Evolutionary conservation across 2,113 vertebrate species (phyloP), one percentile per base, ranked within the genome.

Genomic region (Epinephelus lanceolatus): DNA sequence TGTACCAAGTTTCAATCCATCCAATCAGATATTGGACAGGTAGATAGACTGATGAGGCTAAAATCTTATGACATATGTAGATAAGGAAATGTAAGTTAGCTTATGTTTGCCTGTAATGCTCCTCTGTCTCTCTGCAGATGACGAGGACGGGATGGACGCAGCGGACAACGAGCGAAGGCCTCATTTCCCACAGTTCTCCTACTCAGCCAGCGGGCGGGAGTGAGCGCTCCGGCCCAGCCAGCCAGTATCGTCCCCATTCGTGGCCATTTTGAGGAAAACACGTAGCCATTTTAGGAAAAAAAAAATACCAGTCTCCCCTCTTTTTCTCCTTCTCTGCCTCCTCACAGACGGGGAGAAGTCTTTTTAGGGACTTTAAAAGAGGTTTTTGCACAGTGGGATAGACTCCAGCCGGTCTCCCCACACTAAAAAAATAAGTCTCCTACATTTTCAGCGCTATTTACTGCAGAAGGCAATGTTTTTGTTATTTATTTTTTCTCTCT

Each of bases 141-240:
- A 99, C 3, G 98, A 99, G 91, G 98, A 99, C 30, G 97, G 97
- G 49, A 98, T 99, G 98, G 97, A 98, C 85, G 95, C 97, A 79
- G 92, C 96, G 81, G 97, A 99, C 94, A 98, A 95, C 76, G 98
- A 99, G 93, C 95, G 97, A 80, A 95, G 98, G 93, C 98, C 98
- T 10, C 98, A 99, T 91, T 99, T 99, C 94, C 98, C 98, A 76
- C 98, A 99, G 81, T 99, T 99, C 93, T 99, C 98, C 80, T 99
- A 99, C 93, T 99, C 97, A 6, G 98, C 98, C 89, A 99, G 98
- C 59, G 97, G 98, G 88, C 96, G 97, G 80, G 97, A 98, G 95
- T 99, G 94, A 96, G 89, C 80, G 65, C 72, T 56, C 77, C 63
- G 23, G 68, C 72, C 82, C 72, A 4, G 63, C 59, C 81, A 33